These are phyloP conservation scores for Manis crassicaudata DNA, from an alignment of 2,797 vertebrate genomes.

Conservation along the genomic window DNA sequence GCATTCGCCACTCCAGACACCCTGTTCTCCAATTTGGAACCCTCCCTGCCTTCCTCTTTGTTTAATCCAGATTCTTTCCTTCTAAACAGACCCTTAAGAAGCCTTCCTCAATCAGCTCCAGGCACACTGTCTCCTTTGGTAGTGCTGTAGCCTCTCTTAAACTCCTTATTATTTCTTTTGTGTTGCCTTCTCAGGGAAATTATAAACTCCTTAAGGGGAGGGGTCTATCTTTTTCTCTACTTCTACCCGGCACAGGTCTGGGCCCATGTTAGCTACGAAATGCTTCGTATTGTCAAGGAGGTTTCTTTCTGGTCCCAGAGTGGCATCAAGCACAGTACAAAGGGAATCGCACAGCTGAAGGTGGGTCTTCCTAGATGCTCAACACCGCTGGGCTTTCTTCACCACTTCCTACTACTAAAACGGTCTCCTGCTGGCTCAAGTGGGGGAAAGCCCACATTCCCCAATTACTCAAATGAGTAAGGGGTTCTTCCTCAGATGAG, in stretches of 20 bases:
- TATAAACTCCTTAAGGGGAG: background rate
- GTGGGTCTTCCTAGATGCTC: background rate
- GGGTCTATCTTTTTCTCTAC: background rate
- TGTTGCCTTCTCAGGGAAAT: background rate
- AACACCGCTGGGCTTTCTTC: background rate
- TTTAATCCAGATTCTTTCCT: background rate
- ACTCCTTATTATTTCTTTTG: background rate
- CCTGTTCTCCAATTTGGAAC: background rate
- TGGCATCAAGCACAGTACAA: background rate
- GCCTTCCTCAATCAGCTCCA: background rate
- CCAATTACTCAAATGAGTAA: background rate
- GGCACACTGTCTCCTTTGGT: background rate
- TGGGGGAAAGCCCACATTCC: background rate
- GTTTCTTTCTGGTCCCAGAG: conserved; percentile 6
- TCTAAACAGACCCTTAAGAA: conserved; percentile 43
- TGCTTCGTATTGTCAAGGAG: background rate
- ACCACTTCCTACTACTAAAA: background rate
- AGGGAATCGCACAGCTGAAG: background rate
- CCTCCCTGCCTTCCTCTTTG: background rate
- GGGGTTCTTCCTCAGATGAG: background rate
- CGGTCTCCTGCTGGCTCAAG: background rate
- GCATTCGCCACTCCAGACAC: background rate
- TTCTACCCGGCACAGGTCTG: background rate
- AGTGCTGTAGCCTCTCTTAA: background rate
- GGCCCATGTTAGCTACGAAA: background rate